Evolutionary conservation across 2,113 vertebrate species (phyloP).

Genomic region (Rhizomys pruinosus): DNA sequence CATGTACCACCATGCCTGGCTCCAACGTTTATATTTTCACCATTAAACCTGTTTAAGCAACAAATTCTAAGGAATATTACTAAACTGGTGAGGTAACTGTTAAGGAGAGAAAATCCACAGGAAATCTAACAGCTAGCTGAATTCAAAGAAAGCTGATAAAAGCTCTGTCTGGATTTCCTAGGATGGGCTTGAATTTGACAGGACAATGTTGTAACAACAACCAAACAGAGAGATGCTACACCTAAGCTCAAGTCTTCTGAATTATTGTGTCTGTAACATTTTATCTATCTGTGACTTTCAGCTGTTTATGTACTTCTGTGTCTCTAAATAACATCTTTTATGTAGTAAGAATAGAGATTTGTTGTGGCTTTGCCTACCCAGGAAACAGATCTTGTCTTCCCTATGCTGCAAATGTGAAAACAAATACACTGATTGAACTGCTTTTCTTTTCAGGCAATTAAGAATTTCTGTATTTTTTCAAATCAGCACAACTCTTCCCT

Average conservation of each 20-base stretch:
- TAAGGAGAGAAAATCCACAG: background rate
- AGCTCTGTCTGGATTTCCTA: background rate
- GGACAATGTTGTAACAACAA: background rate
- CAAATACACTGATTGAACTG: constrained; percentile 53
- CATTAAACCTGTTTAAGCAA: background rate
- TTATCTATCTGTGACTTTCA: constrained; percentile 42
- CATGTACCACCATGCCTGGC: no score
- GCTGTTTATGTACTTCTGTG: background rate
- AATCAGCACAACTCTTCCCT: constrained; percentile 41
- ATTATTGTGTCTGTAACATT: background rate
- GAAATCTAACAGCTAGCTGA: constrained; percentile 39
- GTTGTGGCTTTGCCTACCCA: constrained; percentile 41
- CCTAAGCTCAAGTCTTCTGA: constrained; percentile 47
- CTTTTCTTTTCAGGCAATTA: constrained; percentile 55
- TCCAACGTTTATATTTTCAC: background rate
- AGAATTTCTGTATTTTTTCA: constrained; percentile 62
- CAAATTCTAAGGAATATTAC: no score
- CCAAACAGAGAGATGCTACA: background rate
- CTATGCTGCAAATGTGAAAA: constrained; percentile 8
- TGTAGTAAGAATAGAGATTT: constrained; percentile 52
- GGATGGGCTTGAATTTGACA: background rate
- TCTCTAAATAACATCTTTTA: constrained; percentile 66
- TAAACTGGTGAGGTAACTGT: background rate
- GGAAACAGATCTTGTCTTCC: constrained; percentile 56
- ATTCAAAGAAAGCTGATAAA: constrained; percentile 43